Percentiles rank a stretch among this genome's conserved stretches.
phyloP scores from a whole-genome alignment of 1,140 invertebrate genomes.

The Meloidogyne floridensis region DNA sequence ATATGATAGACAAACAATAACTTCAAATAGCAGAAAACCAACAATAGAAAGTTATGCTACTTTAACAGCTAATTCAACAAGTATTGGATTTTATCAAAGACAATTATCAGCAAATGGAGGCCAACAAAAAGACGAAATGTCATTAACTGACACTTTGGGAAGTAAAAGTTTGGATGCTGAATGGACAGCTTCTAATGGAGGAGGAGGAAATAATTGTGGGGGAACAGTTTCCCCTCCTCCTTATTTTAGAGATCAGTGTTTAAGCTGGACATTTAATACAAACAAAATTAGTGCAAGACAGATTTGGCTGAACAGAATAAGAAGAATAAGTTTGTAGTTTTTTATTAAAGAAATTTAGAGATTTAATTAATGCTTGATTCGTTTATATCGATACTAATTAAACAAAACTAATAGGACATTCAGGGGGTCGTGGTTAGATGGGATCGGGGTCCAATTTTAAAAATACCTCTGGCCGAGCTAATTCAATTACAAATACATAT shows the following conservation, averaged over 20 bases:
- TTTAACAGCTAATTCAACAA: slow-evolving; percentile 1
- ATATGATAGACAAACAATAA: slow-evolving; percentile 6
- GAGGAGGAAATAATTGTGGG: not conserved
- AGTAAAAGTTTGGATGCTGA: slow-evolving; percentile 2
- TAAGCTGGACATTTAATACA: not conserved
- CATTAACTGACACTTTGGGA: not conserved
- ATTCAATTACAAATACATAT: no score
- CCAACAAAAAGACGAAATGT: not conserved
- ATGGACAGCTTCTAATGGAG: not conserved
- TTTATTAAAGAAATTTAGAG: not conserved
- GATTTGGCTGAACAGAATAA: slow-evolving; percentile 25
- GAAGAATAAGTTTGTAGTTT: slow-evolving; percentile 23
- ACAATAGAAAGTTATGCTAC: slow-evolving; percentile 13
- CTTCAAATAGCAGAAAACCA: slow-evolving; percentile 19
- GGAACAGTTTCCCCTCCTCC: not conserved
- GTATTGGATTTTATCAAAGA: not conserved
- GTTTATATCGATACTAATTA: no score
- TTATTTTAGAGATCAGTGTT: slow-evolving; percentile 1
- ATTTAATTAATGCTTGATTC: no score
- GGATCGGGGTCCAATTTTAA: no score
- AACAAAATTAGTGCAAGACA: slow-evolving; percentile 9
- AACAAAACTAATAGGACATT: no score
- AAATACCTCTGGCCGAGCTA: no score
- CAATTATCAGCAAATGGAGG: no score
- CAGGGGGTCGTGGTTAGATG: no score